phyloP scores from a whole-genome alignment of 2,797 vertebrate species.

The Anguilla megastoma region DNA sequence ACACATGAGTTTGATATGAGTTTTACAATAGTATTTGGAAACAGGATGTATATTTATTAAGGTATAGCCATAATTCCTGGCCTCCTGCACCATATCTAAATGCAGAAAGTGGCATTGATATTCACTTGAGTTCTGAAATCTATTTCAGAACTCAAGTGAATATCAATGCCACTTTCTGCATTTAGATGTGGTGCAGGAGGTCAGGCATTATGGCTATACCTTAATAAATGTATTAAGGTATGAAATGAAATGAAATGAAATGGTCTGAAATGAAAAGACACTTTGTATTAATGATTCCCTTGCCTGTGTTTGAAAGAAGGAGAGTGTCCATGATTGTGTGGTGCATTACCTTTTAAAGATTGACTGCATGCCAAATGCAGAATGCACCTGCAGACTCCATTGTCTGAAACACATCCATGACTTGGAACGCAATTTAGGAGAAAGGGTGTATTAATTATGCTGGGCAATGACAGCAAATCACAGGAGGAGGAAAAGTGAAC shows the following conservation, averaged over 20 bases:
- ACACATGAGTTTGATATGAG: background rate
- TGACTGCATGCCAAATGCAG: slow-evolving; percentile 45
- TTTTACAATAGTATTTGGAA: background rate
- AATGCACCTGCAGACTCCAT: slow-evolving; percentile 47
- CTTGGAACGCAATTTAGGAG: slow-evolving; percentile 26
- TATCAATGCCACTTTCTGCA: no score
- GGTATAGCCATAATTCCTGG: background rate
- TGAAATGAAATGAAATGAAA: no score
- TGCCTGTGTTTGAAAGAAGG: background rate
- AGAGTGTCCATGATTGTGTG: background rate
- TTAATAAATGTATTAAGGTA: no score
- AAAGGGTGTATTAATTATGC: slow-evolving; percentile 55
- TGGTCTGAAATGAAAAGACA: background rate
- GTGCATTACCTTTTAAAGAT: background rate
- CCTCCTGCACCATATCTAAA: background rate
- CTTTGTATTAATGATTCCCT: background rate
- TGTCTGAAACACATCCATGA: slow-evolving; percentile 34
- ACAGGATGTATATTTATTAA: background rate
- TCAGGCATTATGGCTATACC: no score
- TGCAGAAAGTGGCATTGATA: background rate
- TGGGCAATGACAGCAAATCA: slow-evolving; percentile 24
- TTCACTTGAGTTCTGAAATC: background rate
- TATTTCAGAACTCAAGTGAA: no score
- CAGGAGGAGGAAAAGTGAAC: slow-evolving; percentile 18
- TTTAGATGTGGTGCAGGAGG: no score